Base-by-base conservation (phyloP, 2,888 invertebrate genomes). In the Ormyrus labotus region DNA sequence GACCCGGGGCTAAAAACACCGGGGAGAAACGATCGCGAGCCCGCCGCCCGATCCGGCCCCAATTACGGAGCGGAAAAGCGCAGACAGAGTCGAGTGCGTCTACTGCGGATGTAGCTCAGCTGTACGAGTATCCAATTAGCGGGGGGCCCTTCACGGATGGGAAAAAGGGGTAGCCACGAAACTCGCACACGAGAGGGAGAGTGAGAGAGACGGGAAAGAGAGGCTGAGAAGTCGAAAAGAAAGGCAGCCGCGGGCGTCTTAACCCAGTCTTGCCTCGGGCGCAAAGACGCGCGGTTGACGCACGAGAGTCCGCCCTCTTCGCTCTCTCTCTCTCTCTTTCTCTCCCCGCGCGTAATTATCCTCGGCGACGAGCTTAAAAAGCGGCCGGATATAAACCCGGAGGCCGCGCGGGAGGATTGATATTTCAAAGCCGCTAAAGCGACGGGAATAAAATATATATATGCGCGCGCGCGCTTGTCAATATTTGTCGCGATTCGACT, bases 121-220 rank as follows among this genome's bases (percentile, higher is more conserved):
- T 45, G 34, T 34, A 73, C 45, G 77, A 73, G 81, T 75, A 58
- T 78, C 81, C 78, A 81, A 81, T 81, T 81, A 81, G 81, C 72
- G 47, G 19, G 47, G 19, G 68, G 64, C 75, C n/a, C 81, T 75
- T 58, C 64, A 68, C 19, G 58, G 19, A 61, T 10, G 61, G 47
- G 34, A n/a, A 74, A 51, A 47, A 60, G 57, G n/a, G n/a, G 13
- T 47, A 68, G 8, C 55, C 34, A 13, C 48, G 13, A 58, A 58
- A 58, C 70, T 47, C 48, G 51, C 48, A 2, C 7, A 2, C 7
- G 10, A 8, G 34, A 6, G 34, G 9, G 47, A 5, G 53, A 48
- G 58, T 9, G 13, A 34, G 6, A 2, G 58, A 19, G 55, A 58
- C 57, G 9, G 50, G 45, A 65, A 11, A 55, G 5, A 60, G 13